phyloP scores from a whole-genome alignment of 2,888 invertebrate genomes.

The Acrobasis consociella region DNA sequence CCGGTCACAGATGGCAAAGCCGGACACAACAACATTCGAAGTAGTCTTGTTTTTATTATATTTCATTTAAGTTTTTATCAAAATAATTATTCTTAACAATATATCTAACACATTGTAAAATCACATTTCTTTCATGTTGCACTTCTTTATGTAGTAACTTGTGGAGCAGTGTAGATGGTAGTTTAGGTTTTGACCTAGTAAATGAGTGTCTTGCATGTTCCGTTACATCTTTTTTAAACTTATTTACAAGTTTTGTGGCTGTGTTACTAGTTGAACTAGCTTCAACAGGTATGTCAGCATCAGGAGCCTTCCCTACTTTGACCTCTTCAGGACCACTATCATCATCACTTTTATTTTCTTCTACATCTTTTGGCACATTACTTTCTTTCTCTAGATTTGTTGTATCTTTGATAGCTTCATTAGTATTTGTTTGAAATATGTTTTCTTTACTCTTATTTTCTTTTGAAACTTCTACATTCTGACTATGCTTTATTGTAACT shows the following conservation, averaged over 20 bases:
- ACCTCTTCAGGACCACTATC: conserved; percentile 2
- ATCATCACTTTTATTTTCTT: neutral
- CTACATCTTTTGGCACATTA: neutral
- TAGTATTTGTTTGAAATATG: conserved; percentile 16
- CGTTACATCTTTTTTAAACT: conserved; percentile 30
- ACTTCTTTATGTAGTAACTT: conserved; percentile 90
- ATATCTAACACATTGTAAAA: conserved; percentile 93
- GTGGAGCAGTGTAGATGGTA: conserved; percentile 84
- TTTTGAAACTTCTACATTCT: conserved; percentile 13
- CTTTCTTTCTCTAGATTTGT: conserved; percentile 53
- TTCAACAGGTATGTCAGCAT: conserved; percentile 18
- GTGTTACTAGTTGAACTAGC: conserved; percentile 22
- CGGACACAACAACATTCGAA: neutral
- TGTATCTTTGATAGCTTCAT: conserved; percentile 46
- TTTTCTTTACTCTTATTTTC: conserved; percentile 25
- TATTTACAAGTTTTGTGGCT: conserved; percentile 35
- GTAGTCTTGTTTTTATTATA: neutral
- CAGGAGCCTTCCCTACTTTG: conserved; percentile 11
- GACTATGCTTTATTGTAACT: conserved; percentile 11
- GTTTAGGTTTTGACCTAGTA: conserved; percentile 45
- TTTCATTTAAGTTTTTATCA: conserved; percentile 48
- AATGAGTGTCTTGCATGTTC: conserved; percentile 31
- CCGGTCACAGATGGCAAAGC: no score
- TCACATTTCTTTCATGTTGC: conserved; percentile 91
- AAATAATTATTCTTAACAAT: conserved; percentile 91